Base-by-base conservation (phyloP, 2,888 invertebrate genomes). In the Oeneis ivallda region DNA sequence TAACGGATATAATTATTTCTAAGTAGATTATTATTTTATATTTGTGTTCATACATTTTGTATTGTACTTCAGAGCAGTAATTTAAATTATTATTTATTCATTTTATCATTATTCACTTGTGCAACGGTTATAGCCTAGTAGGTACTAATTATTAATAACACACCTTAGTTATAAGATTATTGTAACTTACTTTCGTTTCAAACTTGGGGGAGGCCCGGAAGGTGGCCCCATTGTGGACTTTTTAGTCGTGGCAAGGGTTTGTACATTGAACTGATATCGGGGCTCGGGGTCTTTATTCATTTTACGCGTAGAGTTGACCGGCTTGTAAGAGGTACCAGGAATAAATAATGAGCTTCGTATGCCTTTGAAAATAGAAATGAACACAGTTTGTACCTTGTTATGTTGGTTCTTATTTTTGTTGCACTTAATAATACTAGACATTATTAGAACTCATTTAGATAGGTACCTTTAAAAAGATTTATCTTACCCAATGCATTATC, bases 151-250 rank as follows among this genome's bases (percentile, higher is more conserved):
- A 37, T 4, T 26, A 26, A 26, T 26, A 26, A 0, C 26, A 5
- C 5, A 26, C 26, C 26, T 26, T 26, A 37, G 37, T 37, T 37
- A 37, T 7, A 37, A 37, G 37, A 37, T 37, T 37, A 37, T 7
- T 8, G 7, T 6, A 11, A 66, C 73, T 72, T 78, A 90, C 91
- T 79, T 87, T 70, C 87, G 85, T 75, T 86, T 90, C 2, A 81
- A 75, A 73, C 74, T 82, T 37, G 76, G 78, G 1, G 84, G 84
- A 10, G 80, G 84, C 17, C 77, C 84, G 0, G 78, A 68, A 1
- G 91, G 91, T 32, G 91, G 91, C 8, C 91, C 90, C 91, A 92
- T 92, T 17, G 81, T 70, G 13, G 75, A 76, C 52, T 72, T 81
- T 70, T 79, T 82, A 1, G 76, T 66, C 54, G 71, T 68, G 0